Evolutionary conservation across 2,797 vertebrate genomes (phyloP).

Genomic region (Tarsius wallacei): DNA sequence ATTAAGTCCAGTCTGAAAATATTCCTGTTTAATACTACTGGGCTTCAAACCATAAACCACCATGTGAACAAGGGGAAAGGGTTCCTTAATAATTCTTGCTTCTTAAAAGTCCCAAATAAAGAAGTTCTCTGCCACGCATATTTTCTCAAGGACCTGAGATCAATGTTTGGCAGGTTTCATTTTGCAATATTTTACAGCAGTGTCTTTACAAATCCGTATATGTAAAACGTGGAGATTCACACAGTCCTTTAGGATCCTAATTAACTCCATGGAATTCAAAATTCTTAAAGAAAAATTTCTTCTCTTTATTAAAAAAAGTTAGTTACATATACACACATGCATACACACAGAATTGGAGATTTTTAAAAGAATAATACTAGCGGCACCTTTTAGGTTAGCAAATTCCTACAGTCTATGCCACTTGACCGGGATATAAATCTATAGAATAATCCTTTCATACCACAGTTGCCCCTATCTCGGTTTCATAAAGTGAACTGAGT

Average conservation of each 20-base stretch:
- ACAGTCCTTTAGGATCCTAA: neutral
- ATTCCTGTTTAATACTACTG: neutral
- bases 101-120: slow-evolving; percentile 49
- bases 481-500: slow-evolving; percentile 34
- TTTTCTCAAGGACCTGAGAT: slow-evolving; percentile 3
- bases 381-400: slow-evolving; percentile 27
- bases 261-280: slow-evolving; percentile 51
- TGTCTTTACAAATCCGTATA: neutral
- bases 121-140: neutral
- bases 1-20: slow-evolving; percentile 21
- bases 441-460: slow-evolving; percentile 6
- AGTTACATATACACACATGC: neutral
- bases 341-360: neutral
- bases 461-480: neutral
- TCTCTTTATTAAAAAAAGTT: slow-evolving; percentile 54
- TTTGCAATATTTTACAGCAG: neutral
- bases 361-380: neutral
- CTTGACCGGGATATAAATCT: slow-evolving; percentile 3
- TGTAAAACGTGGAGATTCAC: slow-evolving; percentile 52
- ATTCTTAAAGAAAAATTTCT: slow-evolving; percentile 56
- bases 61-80: neutral
- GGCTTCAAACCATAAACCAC: neutral
- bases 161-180: neutral
- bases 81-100: neutral
- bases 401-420: slow-evolving; percentile 18